Percentiles rank a stretch among this genome's conserved stretches.
These are phyloP conservation scores for Dendrocopos noguchii DNA, from an alignment of 2,113 vertebrate genomes.

Conservation along the genomic window DNA sequence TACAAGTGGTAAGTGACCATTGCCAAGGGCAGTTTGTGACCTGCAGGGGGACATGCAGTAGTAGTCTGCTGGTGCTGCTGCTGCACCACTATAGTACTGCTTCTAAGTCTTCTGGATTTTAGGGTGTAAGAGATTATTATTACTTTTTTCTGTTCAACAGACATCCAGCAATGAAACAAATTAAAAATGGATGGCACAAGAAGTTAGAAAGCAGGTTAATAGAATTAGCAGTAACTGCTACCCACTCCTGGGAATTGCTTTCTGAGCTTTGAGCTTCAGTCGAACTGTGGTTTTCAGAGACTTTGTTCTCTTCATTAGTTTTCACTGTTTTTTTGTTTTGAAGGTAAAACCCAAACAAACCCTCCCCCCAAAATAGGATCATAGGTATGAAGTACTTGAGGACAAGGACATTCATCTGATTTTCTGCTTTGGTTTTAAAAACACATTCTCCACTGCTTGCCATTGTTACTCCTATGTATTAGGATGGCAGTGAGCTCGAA, in stretches of 20 bases:
- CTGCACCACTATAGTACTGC: neutral
- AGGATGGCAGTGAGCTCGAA: neutral
- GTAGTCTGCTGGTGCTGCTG: neutral
- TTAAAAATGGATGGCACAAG: neutral
- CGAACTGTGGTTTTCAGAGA: neutral
- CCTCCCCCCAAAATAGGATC: neutral
- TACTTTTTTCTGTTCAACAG: neutral
- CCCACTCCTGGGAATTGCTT: neutral
- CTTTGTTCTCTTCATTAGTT: neutral
- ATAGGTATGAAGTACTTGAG: neutral
- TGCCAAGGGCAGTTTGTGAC: neutral
- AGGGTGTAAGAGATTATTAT: neutral
- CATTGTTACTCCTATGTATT: accelerated
- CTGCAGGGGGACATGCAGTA: accelerated
- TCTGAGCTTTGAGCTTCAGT: neutral
- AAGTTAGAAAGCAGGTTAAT: neutral
- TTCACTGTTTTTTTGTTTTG: neutral
- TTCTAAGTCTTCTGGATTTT: neutral
- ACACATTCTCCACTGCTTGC: neutral
- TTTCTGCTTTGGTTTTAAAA: neutral
- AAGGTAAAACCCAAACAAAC: neutral
- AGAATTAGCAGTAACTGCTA: neutral
- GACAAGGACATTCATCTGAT: neutral
- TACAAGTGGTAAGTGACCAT: neutral
- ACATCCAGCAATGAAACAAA: neutral